Evolutionary conservation across 2,113 vertebrate genomes (phyloP).

Genomic region (Solea senegalensis): DNA sequence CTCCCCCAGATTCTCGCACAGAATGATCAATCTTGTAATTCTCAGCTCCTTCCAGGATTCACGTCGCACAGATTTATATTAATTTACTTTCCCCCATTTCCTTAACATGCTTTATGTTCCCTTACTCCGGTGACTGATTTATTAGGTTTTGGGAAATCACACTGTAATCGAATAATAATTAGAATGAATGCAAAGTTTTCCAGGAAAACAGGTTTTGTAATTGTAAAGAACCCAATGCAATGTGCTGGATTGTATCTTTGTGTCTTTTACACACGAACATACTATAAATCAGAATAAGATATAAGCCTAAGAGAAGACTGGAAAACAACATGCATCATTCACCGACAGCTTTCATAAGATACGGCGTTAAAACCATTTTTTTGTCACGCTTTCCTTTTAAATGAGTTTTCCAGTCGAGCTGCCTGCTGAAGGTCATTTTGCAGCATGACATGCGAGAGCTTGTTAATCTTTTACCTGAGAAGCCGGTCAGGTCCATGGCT

Average conservation of each 20-base stretch:
- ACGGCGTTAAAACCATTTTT: conserved; percentile 14
- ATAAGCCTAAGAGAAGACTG: neutral
- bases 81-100: neutral
- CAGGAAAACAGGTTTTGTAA: too few species aligned
- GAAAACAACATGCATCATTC: neutral
- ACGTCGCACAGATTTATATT: conserved; percentile 16
- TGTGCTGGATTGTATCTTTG: neutral
- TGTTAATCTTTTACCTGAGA: conserved; percentile 83
- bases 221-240: neutral
- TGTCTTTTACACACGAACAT: neutral
- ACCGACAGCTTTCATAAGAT: neutral
- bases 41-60: conserved; percentile 9
- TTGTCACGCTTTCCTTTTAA: conserved; percentile 14
- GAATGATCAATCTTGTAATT: conserved; percentile 20
- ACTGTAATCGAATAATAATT: too few species aligned
- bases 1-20: neutral
- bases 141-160: conserved; percentile 1
- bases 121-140: neutral
- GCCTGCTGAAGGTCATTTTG: conserved; percentile 3
- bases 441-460: conserved; percentile 3
- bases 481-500: conserved; percentile 95
- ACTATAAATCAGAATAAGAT: neutral
- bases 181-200: too few species aligned
- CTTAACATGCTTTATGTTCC: neutral
- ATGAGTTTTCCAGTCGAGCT: conserved; percentile 11